Evolutionary conservation across 2,113 vertebrate genomes (phyloP).

Genomic region (Paracyprichromis sp.): DNA sequence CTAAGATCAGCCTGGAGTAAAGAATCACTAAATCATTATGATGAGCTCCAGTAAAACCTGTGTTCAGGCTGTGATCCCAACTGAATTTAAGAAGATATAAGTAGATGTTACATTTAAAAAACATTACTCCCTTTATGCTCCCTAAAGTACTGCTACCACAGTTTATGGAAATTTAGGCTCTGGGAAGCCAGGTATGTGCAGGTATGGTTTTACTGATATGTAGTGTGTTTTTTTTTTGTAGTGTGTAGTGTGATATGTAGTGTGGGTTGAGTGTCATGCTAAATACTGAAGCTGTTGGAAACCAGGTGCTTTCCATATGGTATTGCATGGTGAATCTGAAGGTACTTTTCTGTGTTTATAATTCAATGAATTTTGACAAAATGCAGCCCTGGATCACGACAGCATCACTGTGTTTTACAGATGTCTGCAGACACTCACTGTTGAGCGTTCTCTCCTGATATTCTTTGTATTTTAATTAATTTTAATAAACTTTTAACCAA

Average conservation of each 20-base stretch:
- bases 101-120: neutral
- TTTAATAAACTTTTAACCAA: neutral
- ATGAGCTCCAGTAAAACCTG: neutral
- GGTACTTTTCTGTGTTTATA: neutral
- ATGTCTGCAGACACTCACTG: neutral
- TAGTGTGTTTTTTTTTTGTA: neutral
- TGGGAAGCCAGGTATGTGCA: neutral
- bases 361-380: neutral
- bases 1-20: neutral
- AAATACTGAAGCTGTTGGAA: neutral
- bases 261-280: neutral
- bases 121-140: neutral
- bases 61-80: neutral
- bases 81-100: neutral
- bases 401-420: neutral
- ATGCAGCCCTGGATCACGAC: neutral
- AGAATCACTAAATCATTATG: neutral
- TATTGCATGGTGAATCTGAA: neutral
- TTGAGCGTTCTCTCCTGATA: accelerated
- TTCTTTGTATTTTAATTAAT: neutral
- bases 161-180: neutral
- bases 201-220: neutral
- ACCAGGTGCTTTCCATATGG: neutral
- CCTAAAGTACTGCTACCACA: neutral
- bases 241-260: neutral